Conservation (phyloP, 2,888 invertebrate species). For the Protodeltote pygarga region DNA sequence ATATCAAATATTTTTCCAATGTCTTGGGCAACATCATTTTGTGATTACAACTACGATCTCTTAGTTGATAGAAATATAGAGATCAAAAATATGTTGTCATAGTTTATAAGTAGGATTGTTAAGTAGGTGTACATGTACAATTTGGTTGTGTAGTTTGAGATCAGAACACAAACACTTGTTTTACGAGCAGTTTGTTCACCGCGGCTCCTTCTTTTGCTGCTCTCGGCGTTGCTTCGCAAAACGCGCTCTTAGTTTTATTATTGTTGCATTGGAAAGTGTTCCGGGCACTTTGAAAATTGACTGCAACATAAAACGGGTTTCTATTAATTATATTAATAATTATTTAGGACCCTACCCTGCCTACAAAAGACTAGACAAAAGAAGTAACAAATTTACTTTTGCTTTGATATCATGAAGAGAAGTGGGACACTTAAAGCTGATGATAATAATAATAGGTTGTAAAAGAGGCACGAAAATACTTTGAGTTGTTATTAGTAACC, state of each 20-base stretch:
- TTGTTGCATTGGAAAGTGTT: constrained; percentile 89
- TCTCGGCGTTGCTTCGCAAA: constrained; percentile 85
- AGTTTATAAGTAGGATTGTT: constrained; percentile 16
- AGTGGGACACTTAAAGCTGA: too few relatives aligned
- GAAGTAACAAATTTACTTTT: background rate
- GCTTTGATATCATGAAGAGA: too few relatives aligned
- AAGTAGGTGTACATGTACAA: constrained; percentile 40
- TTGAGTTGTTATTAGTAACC: too few relatives aligned
- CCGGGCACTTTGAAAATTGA: constrained; percentile 94
- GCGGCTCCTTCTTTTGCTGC: constrained; percentile 79
- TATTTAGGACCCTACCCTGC: too few relatives aligned
- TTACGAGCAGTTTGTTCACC: constrained; percentile 60
- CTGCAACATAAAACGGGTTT: constrained; percentile 88
- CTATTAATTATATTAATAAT: constrained; percentile 2
- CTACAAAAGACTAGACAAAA: too few relatives aligned
- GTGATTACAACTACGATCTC: constrained; percentile 4
- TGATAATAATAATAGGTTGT: too few relatives aligned
- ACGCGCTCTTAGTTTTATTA: constrained; percentile 88
- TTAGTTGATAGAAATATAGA: constrained; percentile 17
- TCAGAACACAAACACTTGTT: constrained; percentile 55
- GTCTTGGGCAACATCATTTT: constrained; percentile 11
- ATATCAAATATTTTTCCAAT: constrained; percentile 11
- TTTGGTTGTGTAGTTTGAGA: constrained; percentile 69
- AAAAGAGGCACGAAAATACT: too few relatives aligned
- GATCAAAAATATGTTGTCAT: constrained; percentile 30